Evolutionary conservation across 2,888 invertebrate species (phyloP), one percentile per base, ranked within the genome.

Genomic region (Beris chalybata): DNA sequence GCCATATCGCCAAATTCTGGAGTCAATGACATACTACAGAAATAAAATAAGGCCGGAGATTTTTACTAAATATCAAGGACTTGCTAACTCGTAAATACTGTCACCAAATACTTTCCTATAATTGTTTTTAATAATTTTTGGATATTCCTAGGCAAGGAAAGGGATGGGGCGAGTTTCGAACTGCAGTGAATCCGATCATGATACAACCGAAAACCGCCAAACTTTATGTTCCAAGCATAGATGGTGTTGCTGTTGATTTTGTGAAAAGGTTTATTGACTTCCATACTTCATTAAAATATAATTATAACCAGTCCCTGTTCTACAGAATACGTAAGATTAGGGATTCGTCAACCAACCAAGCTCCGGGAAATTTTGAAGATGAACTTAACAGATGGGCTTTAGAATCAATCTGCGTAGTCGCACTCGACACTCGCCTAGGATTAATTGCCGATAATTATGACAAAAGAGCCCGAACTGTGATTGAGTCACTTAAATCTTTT

Each of bases 101-200:
- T 22, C 22, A 22, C 22, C 22, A 22, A 22, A 22, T 6, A 2
- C 22, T 2, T 2, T 22, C 5, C 29, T 22, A 22, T 3, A 22
- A 22, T 47, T 12, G 4, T 52, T 15, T 52, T 48, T 64, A 38
- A 57, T 13, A n/a, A n/a, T n/a, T 48, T 29, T 5, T 38, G 7
- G 29, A 22, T 38, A 29, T 31, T 32, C 53, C 1, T 22, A 56
- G 85, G 4, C 85, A 88, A 77, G 89, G 88, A 0, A 82, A 85
- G 12, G 81, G 85, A 70, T 90, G 90, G 90, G 83, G 85, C 48
- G 82, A 85, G 63, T 83, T 89, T 70, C 82, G 90, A 15, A 84
- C 85, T 0, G 86, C 85, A 68, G 87, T 88, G 0, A 89, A 89
- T 76, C 87, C 87, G 61, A 83, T 87, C 38, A 79, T 90, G 76